A percentile compares a stretch with the other conserved stretches of the same genome.
Evolutionary conservation across 2,113 vertebrate genomes (phyloP).

Genomic region (Dipodomys merriami): DNA sequence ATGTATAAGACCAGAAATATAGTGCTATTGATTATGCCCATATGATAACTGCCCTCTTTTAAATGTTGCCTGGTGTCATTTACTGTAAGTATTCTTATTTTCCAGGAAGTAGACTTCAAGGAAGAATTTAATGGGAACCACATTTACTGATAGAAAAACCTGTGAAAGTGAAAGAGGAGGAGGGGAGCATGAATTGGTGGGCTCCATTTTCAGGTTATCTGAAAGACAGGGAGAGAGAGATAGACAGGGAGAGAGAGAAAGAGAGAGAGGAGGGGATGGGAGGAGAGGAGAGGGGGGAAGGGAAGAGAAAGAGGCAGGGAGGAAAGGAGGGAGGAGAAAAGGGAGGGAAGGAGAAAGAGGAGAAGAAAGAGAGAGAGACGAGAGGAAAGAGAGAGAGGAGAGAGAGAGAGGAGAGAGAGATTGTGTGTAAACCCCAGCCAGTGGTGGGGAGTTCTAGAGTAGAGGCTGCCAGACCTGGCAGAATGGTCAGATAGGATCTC

Average conservation of each 20-base stretch:
- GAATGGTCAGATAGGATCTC: neutral
- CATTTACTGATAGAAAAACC: neutral
- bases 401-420: neutral
- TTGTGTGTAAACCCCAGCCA: neutral
- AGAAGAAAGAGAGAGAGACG: too few species aligned
- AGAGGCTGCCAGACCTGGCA: neutral
- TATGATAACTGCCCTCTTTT: neutral
- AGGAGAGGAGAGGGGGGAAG: too few species aligned
- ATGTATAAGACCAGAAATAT: neutral
- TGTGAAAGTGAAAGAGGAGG: neutral
- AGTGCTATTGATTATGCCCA: neutral
- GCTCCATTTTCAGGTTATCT: neutral
- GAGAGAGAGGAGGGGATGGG: too few species aligned
- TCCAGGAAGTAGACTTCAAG: neutral
- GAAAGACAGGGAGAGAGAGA: neutral
- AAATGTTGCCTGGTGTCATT: neutral
- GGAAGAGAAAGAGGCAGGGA: too few species aligned
- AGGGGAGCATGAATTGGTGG: fast-evolving
- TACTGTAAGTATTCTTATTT: neutral
- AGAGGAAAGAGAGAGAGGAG: too few species aligned
- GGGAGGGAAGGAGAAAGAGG: too few species aligned
- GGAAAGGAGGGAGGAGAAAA: too few species aligned
- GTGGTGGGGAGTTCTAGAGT: neutral
- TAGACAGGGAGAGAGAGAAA: too few species aligned
- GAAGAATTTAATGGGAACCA: neutral